phyloP scores from a whole-genome alignment of 2,888 invertebrate genomes.

The Escarpia spicata region DNA sequence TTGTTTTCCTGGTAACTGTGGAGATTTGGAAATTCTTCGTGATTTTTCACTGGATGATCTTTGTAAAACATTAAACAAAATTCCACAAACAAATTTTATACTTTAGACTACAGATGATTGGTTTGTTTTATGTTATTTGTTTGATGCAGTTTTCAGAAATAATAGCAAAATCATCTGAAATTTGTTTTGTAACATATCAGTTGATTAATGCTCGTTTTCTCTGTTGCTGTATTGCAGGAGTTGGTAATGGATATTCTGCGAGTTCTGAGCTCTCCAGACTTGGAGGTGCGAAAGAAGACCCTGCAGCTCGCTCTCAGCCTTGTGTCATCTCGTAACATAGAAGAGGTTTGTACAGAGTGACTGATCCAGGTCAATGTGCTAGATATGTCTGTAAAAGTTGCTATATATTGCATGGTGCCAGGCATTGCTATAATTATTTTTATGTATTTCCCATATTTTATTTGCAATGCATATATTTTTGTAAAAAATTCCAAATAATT shows the following conservation, averaged over 20 bases:
- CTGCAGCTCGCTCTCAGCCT: slow-evolving; percentile 85
- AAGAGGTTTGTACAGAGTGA: slow-evolving; percentile 71
- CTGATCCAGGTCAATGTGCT: background rate
- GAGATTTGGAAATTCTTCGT: no score
- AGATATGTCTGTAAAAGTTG: background rate
- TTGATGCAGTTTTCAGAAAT: background rate
- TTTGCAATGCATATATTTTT: no score
- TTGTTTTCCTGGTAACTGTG: no score
- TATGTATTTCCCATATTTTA: no score
- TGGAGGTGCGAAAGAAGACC: slow-evolving; percentile 92
- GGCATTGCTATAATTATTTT: no score
- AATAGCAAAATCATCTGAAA: background rate
- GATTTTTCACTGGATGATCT: no score
- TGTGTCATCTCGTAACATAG: slow-evolving; percentile 90
- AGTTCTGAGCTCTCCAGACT: slow-evolving; percentile 90
- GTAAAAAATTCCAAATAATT: no score
- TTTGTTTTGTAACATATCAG: background rate
- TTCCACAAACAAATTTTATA: background rate
- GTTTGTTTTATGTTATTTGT: background rate
- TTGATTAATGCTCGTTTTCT: background rate
- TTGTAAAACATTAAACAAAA: no score
- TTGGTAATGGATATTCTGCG: slow-evolving; percentile 97
- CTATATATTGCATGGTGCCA: no score
- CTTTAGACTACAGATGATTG: background rate
- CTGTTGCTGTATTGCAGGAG: slow-evolving; percentile 68